phyloP scores from a whole-genome alignment of 2,888 invertebrate genomes.

The Microplitis manilae region DNA sequence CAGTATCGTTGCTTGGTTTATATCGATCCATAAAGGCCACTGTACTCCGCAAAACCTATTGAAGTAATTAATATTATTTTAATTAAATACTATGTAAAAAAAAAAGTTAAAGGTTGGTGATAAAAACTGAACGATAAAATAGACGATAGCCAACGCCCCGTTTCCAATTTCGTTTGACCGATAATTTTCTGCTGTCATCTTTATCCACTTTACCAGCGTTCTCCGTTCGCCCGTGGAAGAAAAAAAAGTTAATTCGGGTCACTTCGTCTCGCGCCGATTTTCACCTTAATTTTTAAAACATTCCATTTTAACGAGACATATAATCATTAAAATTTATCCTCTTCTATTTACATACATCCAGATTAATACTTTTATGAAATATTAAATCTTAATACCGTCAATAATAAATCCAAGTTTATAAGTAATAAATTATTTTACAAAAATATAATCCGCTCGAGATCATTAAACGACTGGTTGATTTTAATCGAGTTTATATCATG shows the following conservation, averaged over 20 bases:
- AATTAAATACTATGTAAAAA: background rate
- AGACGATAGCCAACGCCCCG: background rate
- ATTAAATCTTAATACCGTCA: too few species aligned
- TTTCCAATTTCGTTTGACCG: background rate
- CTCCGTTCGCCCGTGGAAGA: background rate
- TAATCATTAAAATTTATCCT: background rate
- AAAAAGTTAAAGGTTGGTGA: background rate
- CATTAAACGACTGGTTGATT: slow-evolving; percentile 20
- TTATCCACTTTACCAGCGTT: background rate
- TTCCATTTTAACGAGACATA: background rate
- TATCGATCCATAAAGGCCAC: slow-evolving; percentile 36
- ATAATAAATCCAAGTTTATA: too few species aligned
- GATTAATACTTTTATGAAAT: background rate
- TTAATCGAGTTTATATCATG: slow-evolving; percentile 24
- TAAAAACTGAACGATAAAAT: background rate
- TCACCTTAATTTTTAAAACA: background rate
- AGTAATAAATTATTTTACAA: too few species aligned
- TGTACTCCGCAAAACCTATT: background rate
- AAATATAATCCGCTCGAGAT: background rate
- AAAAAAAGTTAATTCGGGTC: background rate
- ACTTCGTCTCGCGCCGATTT: background rate
- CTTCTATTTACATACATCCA: background rate
- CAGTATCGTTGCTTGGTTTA: background rate
- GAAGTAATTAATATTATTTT: too few species aligned
- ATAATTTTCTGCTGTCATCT: background rate